A percentile compares a stretch with the other conserved stretches of the same genome.
phyloP scores from a whole-genome alignment of 2,888 invertebrate genomes.

The Phlogophora meticulosa region DNA sequence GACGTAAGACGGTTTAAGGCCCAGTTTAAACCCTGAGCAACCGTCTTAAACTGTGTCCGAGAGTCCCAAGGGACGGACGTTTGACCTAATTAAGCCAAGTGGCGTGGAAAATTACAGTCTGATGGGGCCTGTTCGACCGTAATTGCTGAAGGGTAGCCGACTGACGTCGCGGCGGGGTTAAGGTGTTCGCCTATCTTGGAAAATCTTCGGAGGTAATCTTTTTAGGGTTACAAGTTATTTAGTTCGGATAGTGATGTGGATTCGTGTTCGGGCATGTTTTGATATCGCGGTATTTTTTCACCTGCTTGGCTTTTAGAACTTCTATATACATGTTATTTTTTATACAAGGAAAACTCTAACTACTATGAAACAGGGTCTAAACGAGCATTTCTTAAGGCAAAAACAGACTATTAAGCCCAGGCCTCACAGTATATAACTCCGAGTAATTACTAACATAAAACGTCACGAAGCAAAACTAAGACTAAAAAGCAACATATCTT shows the following conservation, averaged over 20 bases:
- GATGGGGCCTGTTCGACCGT: constrained; percentile 78
- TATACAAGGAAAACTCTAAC: too few species aligned
- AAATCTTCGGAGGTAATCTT: constrained; percentile 63
- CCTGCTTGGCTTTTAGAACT: not conserved
- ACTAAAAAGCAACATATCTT: constrained; percentile 44
- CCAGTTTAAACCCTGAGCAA: constrained; percentile 61
- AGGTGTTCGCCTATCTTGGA: constrained; percentile 57
- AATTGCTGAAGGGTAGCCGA: constrained; percentile 80
- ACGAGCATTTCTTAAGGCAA: not conserved
- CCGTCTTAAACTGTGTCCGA: constrained; percentile 69
- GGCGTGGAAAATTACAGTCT: constrained; percentile 85
- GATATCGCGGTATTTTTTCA: not conserved
- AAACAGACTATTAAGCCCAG: not conserved
- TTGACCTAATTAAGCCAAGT: constrained; percentile 87
- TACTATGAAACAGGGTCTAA: too few species aligned
- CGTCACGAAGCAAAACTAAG: constrained; percentile 18
- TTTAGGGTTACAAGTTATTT: constrained; percentile 58
- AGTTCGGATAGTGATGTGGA: constrained; percentile 31
- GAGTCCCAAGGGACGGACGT: constrained; percentile 71
- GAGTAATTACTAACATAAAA: constrained; percentile 19
- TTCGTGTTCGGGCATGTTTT: constrained; percentile 1
- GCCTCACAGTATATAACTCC: not conserved
- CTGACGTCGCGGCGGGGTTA: constrained; percentile 68
- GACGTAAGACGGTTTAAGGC: constrained; percentile 54
- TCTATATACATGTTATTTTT: too few species aligned